Base-by-base conservation (phyloP, 1,140 invertebrate genomes). In the Cotesia vestalis region DNA sequence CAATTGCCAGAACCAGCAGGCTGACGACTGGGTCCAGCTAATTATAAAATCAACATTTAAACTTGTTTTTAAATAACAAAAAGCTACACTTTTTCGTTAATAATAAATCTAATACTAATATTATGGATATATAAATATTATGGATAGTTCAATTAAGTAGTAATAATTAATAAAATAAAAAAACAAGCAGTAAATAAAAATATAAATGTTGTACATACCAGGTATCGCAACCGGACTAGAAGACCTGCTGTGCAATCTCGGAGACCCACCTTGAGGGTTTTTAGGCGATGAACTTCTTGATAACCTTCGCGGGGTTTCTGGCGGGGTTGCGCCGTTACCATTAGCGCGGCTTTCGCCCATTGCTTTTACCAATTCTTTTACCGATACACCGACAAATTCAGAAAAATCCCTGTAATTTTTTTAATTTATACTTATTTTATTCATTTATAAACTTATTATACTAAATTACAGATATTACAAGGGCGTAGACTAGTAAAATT, bases 321-420 rank as follows among this genome's bases (percentile, higher is more conserved):
- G 90, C 52, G 93, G 92, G 51, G 93, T 93, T 0, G 90, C 89
- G 17, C 92, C 92, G 83, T 94, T 95, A 27, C 92, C 93, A 86
- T 94, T 95, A 6, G 90, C 90, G 74, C 92, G 83, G 77, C 90
- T 92, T 79, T 94, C 93, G 17, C 93, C 92, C 82, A 95, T 92
- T 1, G 91, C 93, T 79, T 94, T 92, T 2, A 95, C 93, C 53
- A 95, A 80, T 71, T 94, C 94, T 70, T 93, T 92, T 1, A 94
- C 93, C 0, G 93, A 94, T 3, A 94, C 92, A 1, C 92, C 92
- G 12, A 91, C 90, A 57, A 93, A 88, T 79, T 93, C 92, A 0
- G 91, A 90, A 72, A 92, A 86, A 78, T 89, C 89, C 70, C 88
- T 88, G 76, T 27, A 59, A 59, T 59, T 20, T 59, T 59, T 5